Conservation (phyloP, 2,113 vertebrate genomes). For the Neotoma lepida region DNA sequence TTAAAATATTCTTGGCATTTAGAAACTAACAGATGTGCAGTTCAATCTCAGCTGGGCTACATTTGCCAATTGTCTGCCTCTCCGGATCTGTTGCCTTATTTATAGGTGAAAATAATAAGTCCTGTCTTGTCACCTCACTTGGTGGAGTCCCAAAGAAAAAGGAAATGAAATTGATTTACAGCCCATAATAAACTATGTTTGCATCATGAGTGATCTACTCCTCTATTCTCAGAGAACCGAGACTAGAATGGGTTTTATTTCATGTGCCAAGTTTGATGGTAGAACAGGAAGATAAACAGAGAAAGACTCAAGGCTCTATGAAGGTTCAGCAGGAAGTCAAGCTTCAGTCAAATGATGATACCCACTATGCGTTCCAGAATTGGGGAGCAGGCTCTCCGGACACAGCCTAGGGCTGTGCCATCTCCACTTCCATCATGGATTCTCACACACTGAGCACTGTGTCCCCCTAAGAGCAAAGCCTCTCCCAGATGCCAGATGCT, state of each 20-base stretch:
- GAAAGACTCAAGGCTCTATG: background rate
- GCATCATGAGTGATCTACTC: background rate
- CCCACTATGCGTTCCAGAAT: background rate
- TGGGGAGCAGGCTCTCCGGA: background rate
- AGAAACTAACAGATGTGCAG: conserved; percentile 1
- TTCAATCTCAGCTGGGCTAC: background rate
- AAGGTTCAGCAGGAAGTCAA: background rate
- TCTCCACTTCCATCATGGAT: background rate
- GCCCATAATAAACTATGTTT: background rate
- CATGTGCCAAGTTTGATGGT: background rate
- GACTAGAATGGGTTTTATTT: background rate
- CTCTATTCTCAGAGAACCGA: background rate
- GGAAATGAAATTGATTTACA: background rate
- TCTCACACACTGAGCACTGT: background rate
- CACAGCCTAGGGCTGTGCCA: background rate
- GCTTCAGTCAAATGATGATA: background rate
- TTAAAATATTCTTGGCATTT: background rate
- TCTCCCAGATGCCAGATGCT: background rate
- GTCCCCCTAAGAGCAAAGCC: background rate
- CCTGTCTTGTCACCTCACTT: background rate
- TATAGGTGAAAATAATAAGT: background rate
- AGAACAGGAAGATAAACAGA: background rate
- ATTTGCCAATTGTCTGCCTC: background rate
- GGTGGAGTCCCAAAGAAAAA: background rate
- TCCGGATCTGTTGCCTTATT: background rate